phyloP scores from a whole-genome alignment of 2,888 invertebrate genomes.

The Coelinius sp. region DNA sequence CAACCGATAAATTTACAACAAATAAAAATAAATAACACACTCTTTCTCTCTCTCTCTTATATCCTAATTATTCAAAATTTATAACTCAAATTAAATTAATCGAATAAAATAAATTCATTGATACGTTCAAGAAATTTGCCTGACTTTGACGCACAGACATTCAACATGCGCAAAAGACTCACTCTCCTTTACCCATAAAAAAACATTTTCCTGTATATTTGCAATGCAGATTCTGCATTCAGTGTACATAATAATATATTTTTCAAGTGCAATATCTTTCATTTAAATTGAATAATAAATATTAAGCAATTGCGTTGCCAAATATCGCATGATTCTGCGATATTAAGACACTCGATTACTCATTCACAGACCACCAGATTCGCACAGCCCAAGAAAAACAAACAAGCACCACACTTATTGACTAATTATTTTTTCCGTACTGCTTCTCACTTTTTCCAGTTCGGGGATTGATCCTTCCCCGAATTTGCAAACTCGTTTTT shows the following conservation, averaged over 20 bases:
- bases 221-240: too few species aligned
- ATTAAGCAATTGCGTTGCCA: slow-evolving; percentile 27
- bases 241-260: slow-evolving; percentile 57
- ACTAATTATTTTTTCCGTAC: slow-evolving; percentile 39
- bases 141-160: slow-evolving; percentile 6
- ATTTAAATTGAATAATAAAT: slow-evolving; percentile 19
- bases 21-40: slow-evolving; percentile 71
- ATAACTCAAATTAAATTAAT: slow-evolving; percentile 48
- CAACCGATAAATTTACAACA: slow-evolving; percentile 71
- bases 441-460: background rate
- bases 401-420: slow-evolving; percentile 62
- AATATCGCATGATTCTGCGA: background rate
- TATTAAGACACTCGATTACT: slow-evolving; percentile 38
- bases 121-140: slow-evolving; percentile 26
- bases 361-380: slow-evolving; percentile 64
- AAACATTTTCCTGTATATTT: slow-evolving; percentile 38
- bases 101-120: slow-evolving; percentile 33
- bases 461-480: too few species aligned
- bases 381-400: slow-evolving; percentile 68
- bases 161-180: slow-evolving; percentile 58
- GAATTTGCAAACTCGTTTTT: too few species aligned
- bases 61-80: slow-evolving; percentile 54
- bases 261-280: slow-evolving; percentile 32
- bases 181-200: slow-evolving; percentile 57
- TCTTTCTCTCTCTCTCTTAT: slow-evolving; percentile 50